phyloP scores from a whole-genome alignment of 2,888 invertebrate genomes.

The Crossocerus cetratus region DNA sequence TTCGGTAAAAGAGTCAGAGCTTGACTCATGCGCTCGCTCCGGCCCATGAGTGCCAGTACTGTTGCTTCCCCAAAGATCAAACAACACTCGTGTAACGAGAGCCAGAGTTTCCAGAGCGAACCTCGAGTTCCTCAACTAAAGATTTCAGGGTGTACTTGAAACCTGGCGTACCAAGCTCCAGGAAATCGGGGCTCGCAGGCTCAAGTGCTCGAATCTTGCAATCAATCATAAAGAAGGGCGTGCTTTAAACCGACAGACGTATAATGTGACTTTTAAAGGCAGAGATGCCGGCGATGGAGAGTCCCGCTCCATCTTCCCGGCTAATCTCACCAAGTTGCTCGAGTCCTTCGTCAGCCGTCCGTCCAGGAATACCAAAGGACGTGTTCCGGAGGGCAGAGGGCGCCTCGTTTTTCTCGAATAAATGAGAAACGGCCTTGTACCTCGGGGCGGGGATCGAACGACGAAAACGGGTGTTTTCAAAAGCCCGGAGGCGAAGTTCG shows the following conservation, averaged over 20 bases:
- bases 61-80: too few species aligned
- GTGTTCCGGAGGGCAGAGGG: not conserved
- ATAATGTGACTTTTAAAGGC: not conserved
- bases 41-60: too few species aligned
- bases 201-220: too few species aligned
- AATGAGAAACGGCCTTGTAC: slow-evolving; percentile 25
- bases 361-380: slow-evolving; percentile 7
- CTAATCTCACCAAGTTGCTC: slow-evolving; percentile 5
- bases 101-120: too few species aligned
- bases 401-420: slow-evolving; percentile 25
- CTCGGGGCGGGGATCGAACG: slow-evolving; percentile 28
- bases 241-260: not conserved
- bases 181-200: too few species aligned
- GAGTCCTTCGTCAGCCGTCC: slow-evolving; percentile 11
- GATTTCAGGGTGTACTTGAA: too few species aligned
- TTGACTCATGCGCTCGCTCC: slow-evolving; percentile 2
- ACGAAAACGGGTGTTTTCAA: slow-evolving; percentile 54
- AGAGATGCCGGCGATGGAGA: not conserved
- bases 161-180: too few species aligned
- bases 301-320: not conserved
- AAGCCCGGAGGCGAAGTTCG: not conserved
- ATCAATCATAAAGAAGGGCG: too few species aligned
- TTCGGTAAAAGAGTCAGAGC: not conserved
- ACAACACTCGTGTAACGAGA: too few species aligned
- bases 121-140: too few species aligned